Evolutionary conservation across 2,888 invertebrate species (phyloP), one percentile per base, ranked within the genome.

Genomic region (Aquatica leii): DNA sequence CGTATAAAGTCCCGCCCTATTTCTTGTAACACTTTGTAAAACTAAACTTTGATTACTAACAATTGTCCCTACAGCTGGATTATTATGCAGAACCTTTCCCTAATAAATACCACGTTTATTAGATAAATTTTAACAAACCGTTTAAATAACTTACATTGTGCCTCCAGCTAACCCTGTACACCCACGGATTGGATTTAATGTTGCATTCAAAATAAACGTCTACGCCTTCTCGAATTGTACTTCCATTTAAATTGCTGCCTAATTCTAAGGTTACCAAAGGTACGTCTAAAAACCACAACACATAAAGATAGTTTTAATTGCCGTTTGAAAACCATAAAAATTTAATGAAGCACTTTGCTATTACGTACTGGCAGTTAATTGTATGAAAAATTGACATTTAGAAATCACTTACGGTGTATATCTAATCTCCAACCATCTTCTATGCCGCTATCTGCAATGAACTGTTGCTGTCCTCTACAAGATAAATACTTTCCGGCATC

Each of bases 131-230:
- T 17, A 43, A 43, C 15, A 8, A 43, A 17, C 41, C 41, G 48
- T 40, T 53, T 63, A 50, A 50, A 50, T 40, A 68, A 85, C 88
- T 88, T 82, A 91, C 91, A 79, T 90, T 90, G 77, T 90, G 90
- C 74, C 87, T 84, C 92, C 92, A 92, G 75, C 88, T 88, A 74
- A 92, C 90, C 85, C 88, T 88, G 78, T 89, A 88, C 56, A 91
- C 88, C 88, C 90, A 92, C 0, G 95, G 95, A 82, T 95, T 94
- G 17, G 95, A 92, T 78, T 90, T 91, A 75, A 95, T 93, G 80
- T 90, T 92, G 84, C 95, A 95, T 80, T 95, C 94, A 78, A 95
- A 94, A 84, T 94, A 94, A 9, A 95, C 94, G 78, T 95, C 95
- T 65, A 92, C 92, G 5, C 93, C 94, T 81, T 95, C 95, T 73